These are phyloP conservation scores for Eurystomus gularis DNA, from an alignment of 2,113 vertebrate species.

Conservation along the genomic window DNA sequence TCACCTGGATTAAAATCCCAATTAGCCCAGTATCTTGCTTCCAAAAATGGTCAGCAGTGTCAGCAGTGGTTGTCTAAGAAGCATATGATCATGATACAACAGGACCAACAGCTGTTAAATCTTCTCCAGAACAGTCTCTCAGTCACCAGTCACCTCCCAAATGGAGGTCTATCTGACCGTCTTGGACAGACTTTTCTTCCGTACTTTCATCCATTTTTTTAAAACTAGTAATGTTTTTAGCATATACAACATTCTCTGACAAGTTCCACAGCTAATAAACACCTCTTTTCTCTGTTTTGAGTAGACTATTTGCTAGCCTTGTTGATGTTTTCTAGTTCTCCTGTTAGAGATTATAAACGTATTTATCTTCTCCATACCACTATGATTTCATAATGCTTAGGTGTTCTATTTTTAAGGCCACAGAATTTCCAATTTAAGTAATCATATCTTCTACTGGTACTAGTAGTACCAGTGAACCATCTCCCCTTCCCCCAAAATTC, in stretches of 20 bases:
- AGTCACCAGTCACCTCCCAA: not conserved
- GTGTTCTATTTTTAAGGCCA: not conserved
- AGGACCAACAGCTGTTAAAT: not conserved
- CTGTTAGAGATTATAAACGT: not conserved
- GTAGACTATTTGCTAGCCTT: not conserved
- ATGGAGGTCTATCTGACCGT: not conserved
- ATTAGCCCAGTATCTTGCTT: not conserved
- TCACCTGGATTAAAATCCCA: not conserved
- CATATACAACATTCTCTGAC: not conserved
- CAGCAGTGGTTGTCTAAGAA: not conserved
- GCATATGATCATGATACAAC: not conserved
- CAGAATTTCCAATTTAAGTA: not conserved
- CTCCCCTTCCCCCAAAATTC: accelerated
- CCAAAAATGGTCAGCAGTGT: not conserved
- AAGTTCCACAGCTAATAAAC: not conserved
- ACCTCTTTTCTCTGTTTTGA: not conserved
- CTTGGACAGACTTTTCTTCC: not conserved
- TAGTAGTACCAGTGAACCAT: not conserved
- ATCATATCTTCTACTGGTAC: not conserved
- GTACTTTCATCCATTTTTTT: not conserved
- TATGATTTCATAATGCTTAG: not conserved
- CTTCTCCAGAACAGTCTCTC: not conserved
- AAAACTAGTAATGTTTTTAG: not conserved
- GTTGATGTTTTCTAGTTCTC: not conserved
- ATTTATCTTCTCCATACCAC: not conserved